These are phyloP conservation scores for Folsomia candida DNA, from an alignment of 2,888 invertebrate species.

Conservation along the genomic window DNA sequence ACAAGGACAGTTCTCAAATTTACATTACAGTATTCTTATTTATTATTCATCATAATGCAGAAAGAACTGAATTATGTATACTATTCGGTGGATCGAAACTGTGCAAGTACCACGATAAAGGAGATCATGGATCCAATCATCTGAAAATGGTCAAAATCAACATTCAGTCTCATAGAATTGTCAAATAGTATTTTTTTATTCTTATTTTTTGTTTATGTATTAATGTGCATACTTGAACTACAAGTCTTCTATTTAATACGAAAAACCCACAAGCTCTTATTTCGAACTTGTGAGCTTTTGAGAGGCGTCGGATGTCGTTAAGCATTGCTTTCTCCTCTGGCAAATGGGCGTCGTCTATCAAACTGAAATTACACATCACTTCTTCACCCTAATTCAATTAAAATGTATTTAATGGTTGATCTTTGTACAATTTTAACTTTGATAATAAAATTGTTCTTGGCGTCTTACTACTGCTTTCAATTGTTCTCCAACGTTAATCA, in stretches of 20 bases:
- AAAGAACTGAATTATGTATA: neutral
- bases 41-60: too few species aligned
- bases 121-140: neutral
- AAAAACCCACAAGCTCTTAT: neutral
- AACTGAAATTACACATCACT: neutral
- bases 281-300: neutral
- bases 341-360: neutral
- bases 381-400: neutral
- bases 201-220: too few species aligned
- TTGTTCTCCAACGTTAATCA: neutral
- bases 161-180: too few species aligned
- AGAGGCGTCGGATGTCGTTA: neutral
- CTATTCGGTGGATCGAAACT: neutral
- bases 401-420: neutral
- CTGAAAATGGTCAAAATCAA: too few species aligned
- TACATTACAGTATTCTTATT: too few species aligned
- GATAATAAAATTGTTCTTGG: too few species aligned
- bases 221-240: too few species aligned
- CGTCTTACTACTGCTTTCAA: neutral
- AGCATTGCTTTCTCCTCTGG: neutral
- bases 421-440: too few species aligned
- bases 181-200: too few species aligned
- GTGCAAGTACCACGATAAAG: neutral
- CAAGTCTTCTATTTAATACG: neutral
- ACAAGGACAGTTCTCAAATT: too few species aligned